phyloP scores from a whole-genome alignment of 2,113 vertebrate genomes.

The Pandion haliaetus region DNA sequence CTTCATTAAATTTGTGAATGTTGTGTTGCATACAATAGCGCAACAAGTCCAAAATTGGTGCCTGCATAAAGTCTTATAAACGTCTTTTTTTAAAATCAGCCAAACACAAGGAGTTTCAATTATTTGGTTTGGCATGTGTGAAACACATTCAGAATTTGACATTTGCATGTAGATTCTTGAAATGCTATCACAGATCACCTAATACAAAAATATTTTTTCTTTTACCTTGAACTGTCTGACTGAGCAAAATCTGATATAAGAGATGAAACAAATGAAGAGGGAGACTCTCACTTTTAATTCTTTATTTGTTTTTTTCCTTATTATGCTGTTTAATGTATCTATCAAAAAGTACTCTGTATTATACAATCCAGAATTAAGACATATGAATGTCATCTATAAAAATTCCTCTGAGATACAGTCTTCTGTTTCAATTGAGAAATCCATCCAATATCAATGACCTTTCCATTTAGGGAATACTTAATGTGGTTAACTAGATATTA shows the following conservation, averaged over 20 bases:
- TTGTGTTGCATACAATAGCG: neutral
- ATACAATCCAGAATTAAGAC: conserved; percentile 29
- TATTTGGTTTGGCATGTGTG: neutral
- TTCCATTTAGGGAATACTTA: conserved; percentile 54
- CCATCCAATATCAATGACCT: conserved; percentile 42
- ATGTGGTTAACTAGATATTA: conserved; percentile 45
- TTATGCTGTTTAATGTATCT: neutral
- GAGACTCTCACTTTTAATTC: neutral
- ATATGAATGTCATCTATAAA: conserved; percentile 25
- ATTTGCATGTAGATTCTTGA: neutral
- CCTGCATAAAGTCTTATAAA: neutral
- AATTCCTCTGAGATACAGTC: conserved; percentile 20
- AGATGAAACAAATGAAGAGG: neutral
- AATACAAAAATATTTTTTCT: neutral
- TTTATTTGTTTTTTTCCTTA: neutral
- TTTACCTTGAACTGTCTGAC: neutral
- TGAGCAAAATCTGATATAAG: neutral
- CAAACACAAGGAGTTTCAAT: neutral
- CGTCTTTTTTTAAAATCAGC: neutral
- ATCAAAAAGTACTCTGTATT: neutral
- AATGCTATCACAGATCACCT: neutral
- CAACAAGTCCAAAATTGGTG: neutral
- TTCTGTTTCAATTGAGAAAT: conserved; percentile 45
- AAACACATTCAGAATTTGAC: neutral
- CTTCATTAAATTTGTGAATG: neutral